Evolutionary conservation across 1,140 invertebrate genomes (phyloP).

Genomic region (Galendromus occidentalis): DNA sequence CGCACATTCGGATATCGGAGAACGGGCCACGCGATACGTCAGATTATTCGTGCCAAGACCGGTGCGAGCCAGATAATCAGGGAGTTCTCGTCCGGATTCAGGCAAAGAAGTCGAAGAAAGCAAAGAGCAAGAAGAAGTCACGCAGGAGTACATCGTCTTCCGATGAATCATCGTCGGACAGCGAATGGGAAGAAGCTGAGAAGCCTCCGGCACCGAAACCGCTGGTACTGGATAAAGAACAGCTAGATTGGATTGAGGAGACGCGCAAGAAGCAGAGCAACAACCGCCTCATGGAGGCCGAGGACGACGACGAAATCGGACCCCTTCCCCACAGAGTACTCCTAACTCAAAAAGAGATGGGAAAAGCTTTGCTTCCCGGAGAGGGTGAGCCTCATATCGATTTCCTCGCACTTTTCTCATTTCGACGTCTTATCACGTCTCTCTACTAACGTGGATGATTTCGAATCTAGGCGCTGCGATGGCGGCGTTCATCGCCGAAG

Average conservation of each 20-base stretch:
- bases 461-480: too few relatives aligned
- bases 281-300: too few relatives aligned
- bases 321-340: slow-evolving; percentile 21
- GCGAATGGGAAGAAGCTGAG: background rate
- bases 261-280: too few relatives aligned
- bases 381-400: too few relatives aligned
- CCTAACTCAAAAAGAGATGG: slow-evolving; percentile 32
- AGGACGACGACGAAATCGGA: slow-evolving; percentile 20
- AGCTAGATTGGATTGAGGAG: background rate
- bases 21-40: too few relatives aligned
- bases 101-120: background rate
- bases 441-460: too few relatives aligned
- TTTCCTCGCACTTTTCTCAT: too few relatives aligned
- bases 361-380: slow-evolving; percentile 71
- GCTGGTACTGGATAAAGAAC: slow-evolving; percentile 12
- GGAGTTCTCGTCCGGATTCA: background rate
- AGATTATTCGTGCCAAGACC: background rate
- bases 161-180: background rate
- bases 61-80: background rate
- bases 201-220: too few relatives aligned
- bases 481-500: slow-evolving; percentile 94
- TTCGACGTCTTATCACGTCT: too few relatives aligned
- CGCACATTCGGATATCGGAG: too few relatives aligned
- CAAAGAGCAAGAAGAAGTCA: background rate
- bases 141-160: background rate